Base-by-base conservation (phyloP, 2,113 vertebrate genomes). In the Petrocephalus zakoni region DNA sequence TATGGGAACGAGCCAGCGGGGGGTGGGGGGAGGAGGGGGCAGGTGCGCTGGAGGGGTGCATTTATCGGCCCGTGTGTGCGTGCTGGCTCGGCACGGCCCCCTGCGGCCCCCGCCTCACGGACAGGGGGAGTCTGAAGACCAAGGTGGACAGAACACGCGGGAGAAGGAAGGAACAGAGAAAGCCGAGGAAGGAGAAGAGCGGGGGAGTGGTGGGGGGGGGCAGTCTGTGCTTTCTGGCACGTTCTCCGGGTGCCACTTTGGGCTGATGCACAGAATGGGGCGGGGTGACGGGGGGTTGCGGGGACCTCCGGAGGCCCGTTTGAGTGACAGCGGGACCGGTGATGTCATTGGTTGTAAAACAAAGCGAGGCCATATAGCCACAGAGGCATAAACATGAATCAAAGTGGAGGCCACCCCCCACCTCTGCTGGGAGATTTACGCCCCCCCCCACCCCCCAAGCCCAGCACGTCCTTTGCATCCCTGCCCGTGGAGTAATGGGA, bases 361-460 rank as follows among this genome's bases (percentile, higher is more conserved):
- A 93, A 94, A 95, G 94, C 94, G 93, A 90, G 93, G 93, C 94
- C 93, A 95, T 95, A 95, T 95, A 94, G 93, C 92, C 84, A 56
- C 72, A 90, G 75, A 91, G 90, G 92, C 93, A 90, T 92, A 47
- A 92, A 92, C 93, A 90, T 95, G 94, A 93, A 94, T 94, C 94
- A 94, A 91, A 92, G 89, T 90, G 90, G 94, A 94, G 94, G 95
- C 94, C 92, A 93, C 93, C 91, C 10, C 85, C 87, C 7, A 88
- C 91, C 95, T 94, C 95, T 95, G 93, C 93, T 94, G 91, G 88
- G 91, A 94, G 94, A 95, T 95, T 96, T 95, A 96, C 94, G 91
- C 58, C 56, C 19, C 55, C 21, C 55, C 55, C 0, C 56, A n/a
- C 21, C 56, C 6, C 58, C 61, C 61, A 64, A 11, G 47, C 53